phyloP scores from a whole-genome alignment of 2,888 invertebrate species.

The Lymantria dispar region DNA sequence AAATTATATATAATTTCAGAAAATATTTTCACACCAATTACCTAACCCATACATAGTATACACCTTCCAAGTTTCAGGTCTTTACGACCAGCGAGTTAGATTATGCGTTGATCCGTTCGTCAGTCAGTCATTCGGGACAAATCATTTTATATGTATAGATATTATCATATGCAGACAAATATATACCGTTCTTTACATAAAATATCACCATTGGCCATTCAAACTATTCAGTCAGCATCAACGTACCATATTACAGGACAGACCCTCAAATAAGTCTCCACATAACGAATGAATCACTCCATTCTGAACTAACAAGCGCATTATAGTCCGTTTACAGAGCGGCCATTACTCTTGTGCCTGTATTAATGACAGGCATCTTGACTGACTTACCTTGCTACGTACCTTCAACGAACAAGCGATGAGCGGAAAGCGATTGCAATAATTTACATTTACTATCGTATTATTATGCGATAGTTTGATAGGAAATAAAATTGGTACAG shows the following conservation, averaged over 20 bases:
- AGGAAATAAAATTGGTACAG: too few relatives aligned
- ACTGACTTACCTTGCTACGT: conserved; percentile 67
- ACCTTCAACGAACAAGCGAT: conserved; percentile 27
- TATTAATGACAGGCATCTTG: conserved; percentile 75
- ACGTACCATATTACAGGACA: background rate
- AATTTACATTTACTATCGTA: background rate
- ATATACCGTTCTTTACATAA: background rate
- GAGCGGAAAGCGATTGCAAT: conserved; percentile 21
- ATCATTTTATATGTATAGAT: too few relatives aligned
- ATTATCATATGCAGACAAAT: too few relatives aligned
- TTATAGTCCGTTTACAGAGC: conserved; percentile 59
- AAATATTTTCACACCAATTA: too few relatives aligned
- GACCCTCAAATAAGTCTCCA: conserved; percentile 4
- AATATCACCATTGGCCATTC: background rate
- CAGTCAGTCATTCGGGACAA: too few relatives aligned
- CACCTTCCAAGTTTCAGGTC: too few relatives aligned
- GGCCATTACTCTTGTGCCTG: conserved; percentile 62
- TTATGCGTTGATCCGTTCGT: too few relatives aligned
- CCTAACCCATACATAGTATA: too few relatives aligned
- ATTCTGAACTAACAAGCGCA: conserved; percentile 62
- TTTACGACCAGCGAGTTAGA: too few relatives aligned
- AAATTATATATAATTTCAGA: too few relatives aligned
- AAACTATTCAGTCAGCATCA: background rate
- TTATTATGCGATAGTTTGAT: too few relatives aligned
- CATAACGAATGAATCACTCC: conserved; percentile 46